Evolutionary conservation across 2,113 vertebrate species (phyloP).

Genomic region (Hippocampus barbouri): DNA sequence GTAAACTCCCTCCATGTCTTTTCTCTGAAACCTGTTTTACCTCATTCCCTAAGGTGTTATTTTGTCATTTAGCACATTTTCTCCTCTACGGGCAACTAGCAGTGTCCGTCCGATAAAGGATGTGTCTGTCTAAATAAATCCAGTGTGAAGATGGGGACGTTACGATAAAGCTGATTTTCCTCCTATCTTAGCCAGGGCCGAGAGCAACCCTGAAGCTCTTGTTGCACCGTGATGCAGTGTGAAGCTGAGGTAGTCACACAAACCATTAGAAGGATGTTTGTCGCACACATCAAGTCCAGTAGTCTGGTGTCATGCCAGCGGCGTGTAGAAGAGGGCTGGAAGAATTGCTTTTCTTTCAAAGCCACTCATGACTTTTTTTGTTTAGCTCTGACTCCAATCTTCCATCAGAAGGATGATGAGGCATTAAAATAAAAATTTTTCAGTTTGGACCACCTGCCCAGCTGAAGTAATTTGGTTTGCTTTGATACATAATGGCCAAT

Average conservation of each 20-base stretch:
- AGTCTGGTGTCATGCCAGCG: constrained; percentile 25
- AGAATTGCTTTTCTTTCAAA: neutral
- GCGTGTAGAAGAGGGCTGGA: neutral
- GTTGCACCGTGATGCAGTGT: constrained; percentile 41
- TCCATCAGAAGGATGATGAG: too few species aligned
- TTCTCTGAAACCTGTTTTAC: constrained; percentile 8
- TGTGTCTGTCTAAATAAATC: constrained; percentile 48
- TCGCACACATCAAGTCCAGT: constrained; percentile 33
- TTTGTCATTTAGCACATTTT: constrained; percentile 34
- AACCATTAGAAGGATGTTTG: constrained; percentile 54
- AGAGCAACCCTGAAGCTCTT: constrained; percentile 38
- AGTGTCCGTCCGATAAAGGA: constrained; percentile 10
- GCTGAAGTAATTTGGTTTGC: too few species aligned
- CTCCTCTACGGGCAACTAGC: constrained; percentile 1
- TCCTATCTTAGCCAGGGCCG: constrained; percentile 42
- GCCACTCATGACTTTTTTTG: too few species aligned
- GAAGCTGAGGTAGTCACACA: constrained; percentile 39
- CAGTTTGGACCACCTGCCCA: too few species aligned
- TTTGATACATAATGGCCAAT: too few species aligned
- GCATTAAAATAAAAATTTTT: too few species aligned
- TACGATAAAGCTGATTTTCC: constrained; percentile 49
- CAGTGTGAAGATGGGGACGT: constrained; percentile 29
- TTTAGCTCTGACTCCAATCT: too few species aligned
- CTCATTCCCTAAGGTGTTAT: constrained; percentile 12
- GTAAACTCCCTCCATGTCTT: neutral